These are phyloP conservation scores for Diarsia brunnea DNA, from an alignment of 2,888 invertebrate species.

Conservation along the genomic window DNA sequence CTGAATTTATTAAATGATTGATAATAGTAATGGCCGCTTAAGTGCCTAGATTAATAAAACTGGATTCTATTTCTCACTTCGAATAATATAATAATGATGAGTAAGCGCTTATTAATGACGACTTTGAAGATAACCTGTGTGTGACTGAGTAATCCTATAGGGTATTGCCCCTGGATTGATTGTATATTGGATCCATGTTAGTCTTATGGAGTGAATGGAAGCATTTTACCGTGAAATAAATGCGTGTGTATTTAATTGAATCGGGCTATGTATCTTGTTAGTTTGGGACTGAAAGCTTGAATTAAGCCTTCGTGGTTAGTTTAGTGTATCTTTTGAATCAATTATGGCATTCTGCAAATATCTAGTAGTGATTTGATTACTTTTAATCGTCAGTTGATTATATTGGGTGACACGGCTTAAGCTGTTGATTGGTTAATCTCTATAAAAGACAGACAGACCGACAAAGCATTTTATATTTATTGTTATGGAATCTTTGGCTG, in stretches of 20 bases:
- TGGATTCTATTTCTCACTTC: conserved; percentile 11
- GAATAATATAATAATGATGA: conserved; percentile 37
- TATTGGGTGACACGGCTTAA: not conserved
- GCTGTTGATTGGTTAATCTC: not conserved
- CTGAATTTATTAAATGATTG: conserved; percentile 14
- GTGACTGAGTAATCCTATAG: conserved; percentile 4
- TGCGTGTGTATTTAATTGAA: conserved; percentile 29
- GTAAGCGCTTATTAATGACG: conserved; percentile 22
- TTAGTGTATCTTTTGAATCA: not conserved
- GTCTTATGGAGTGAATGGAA: conserved; percentile 13
- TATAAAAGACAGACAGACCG: not conserved
- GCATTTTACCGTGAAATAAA: conserved; percentile 16
- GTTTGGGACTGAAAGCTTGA: conserved; percentile 13
- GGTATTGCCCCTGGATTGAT: conserved; percentile 20
- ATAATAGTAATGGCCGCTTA: not conserved
- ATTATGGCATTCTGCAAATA: not conserved
- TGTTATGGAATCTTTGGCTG: not conserved
- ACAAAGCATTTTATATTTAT: not conserved
- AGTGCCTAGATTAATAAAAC: conserved; percentile 16
- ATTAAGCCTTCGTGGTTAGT: not conserved
- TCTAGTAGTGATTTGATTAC: not conserved
- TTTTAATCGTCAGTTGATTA: not conserved
- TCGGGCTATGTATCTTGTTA: not conserved
- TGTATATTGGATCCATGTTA: conserved; percentile 2
- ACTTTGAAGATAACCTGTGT: conserved; percentile 34